Base-by-base conservation (phyloP, 2,113 vertebrate species). In the Cisticola juncidis region DNA sequence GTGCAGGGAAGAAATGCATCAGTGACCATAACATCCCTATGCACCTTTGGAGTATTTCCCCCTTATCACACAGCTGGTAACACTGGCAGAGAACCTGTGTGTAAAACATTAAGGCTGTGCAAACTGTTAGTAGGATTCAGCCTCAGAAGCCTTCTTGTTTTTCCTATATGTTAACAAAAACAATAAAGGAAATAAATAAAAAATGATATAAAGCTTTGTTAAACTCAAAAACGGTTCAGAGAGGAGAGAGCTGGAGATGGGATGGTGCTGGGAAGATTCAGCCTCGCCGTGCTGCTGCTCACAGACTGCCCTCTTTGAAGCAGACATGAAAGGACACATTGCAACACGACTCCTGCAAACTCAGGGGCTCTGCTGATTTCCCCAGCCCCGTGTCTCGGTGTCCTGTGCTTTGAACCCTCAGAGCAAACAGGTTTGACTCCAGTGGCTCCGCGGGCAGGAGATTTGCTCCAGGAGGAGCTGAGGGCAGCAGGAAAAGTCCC, bases 21-120 rank as follows among this genome's bases (percentile, higher is more conserved):
- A 38, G 5, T 0, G 3, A 5, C 31, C 5, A 2, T 1, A 0
- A 31, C 23, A 25, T 7, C 24, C 28, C 35, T 0, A 0, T 24
- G 12, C 38, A 40, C 14, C 51, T 23, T 2, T 26, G 9, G 2
- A 6, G 26, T 3, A 4, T 29, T 38, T 16, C 1, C 4, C 29
- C 9, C 6, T 5, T 6, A 0, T 19, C 14, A 24, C 24, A 31
- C 66, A 42, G 42, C 2, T 50, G 29, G 38, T 16, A 62, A 47
- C 4, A 0, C 58, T 54, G 79, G 42, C 73, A 66, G 62, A 62
- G 48, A 40, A 33, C 45, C 25, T 87, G 14, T 4, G 18, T 6
- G 23, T 31, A 10, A 62, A 78, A 47, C 23, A 26, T 33, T 35
- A 58, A 48, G 11, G 28, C 19, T 10, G 22, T 26, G 38, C 62